Base-by-base conservation (phyloP, 2,888 invertebrate species). In the Drosophila anceps region DNA sequence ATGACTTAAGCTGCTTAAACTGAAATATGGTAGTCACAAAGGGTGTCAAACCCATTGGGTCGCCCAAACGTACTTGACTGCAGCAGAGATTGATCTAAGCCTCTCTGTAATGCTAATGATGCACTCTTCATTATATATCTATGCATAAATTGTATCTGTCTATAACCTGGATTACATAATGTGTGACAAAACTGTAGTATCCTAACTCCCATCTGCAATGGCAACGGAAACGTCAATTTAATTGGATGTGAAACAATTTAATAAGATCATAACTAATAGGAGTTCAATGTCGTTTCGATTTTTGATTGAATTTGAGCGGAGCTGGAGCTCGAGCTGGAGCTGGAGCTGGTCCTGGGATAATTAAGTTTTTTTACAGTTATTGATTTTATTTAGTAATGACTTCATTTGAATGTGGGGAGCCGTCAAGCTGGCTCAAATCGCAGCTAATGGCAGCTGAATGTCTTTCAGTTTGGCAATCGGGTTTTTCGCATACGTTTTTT, bases 321-420 rank as follows among this genome's bases (percentile, higher is more conserved):
- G 24, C 24, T 24, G 24, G 24, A 24, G 55, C 24, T 24, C 2
- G 24, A 24, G 55, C 15, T 15, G n/a, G 31, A 35, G 13, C 35
- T 12, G 35, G 1, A 43, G 48, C 48, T 50, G 48, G 43, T 57
- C 57, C 57, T 57, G 53, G 53, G 37, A 50, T 50, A 18, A 50
- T 50, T 50, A 33, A 33, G 31, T 20, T 4, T 31, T 44, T 13
- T 29, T 13, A 31, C 31, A 33, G 53, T 1, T 24, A 37, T 53
- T 37, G 20, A 53, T 37, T 53, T 37, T 13, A 29, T 35, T 58
- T 35, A 20, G n/a, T n/a, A 58, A 46, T 50, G 37, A 29, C 46
- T 48, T 39, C 37, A 59, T 59, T 59, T 48, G 48, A 59, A 59
- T 59, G 59, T 37, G 37, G 50, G 50, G 29, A 59, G 59, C 37